Evolutionary conservation across 2,113 vertebrate genomes (phyloP).

Genomic region (Bubalus kerabau): DNA sequence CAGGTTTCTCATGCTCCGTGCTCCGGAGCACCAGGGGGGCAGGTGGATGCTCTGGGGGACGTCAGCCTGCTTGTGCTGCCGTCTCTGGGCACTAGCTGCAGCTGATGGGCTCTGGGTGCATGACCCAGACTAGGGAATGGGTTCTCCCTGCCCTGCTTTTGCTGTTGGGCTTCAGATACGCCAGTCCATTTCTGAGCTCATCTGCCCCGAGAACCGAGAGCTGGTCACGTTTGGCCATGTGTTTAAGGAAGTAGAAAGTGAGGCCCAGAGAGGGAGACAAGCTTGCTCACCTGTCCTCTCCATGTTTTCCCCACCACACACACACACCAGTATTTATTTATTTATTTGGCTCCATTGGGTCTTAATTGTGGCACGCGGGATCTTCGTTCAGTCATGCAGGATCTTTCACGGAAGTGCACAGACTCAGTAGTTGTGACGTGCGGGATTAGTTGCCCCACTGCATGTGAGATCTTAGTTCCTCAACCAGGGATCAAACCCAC

Average conservation of each 20-base stretch:
- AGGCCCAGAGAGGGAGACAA: not conserved
- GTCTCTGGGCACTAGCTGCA: not conserved
- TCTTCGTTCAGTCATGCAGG: not conserved
- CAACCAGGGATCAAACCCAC: not conserved
- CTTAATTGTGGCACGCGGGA: fast-evolving
- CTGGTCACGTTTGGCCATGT: not conserved
- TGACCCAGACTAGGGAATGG: not conserved
- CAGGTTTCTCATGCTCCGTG: not conserved
- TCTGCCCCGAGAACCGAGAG: not conserved
- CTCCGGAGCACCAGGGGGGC: fast-evolving
- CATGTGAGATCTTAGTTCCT: not conserved
- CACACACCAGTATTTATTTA: not conserved
- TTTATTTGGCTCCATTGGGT: not conserved
- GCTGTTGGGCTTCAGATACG: not conserved
- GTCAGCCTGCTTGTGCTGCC: too few relatives aligned
- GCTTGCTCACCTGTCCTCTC: not conserved
- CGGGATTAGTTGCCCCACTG: not conserved
- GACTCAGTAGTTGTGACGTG: not conserved
- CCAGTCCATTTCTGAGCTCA: not conserved
- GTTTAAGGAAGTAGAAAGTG: not conserved
- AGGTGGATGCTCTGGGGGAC: not conserved
- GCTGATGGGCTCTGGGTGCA: not conserved
- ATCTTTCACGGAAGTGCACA: not conserved
- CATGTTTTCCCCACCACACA: not conserved
- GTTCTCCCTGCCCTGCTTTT: not conserved